A percentile compares a stretch with the other conserved stretches of the same genome.
Conservation (phyloP, 1,140 invertebrate genomes). For the Drosophila bipectinata region DNA sequence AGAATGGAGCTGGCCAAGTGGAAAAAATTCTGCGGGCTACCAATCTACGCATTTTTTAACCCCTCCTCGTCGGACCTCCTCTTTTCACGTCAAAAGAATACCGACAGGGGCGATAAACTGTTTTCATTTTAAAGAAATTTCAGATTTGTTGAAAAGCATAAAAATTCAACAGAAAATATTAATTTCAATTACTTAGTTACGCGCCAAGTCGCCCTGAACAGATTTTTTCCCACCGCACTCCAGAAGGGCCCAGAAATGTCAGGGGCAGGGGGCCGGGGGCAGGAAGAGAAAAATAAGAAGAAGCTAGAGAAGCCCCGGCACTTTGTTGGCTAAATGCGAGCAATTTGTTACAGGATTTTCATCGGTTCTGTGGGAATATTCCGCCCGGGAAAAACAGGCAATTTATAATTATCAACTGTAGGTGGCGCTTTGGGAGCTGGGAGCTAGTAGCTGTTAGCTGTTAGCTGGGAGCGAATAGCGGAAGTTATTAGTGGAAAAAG, state of each 20-base stretch:
- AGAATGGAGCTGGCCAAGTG: constrained; percentile 49
- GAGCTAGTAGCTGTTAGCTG: no score
- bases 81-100: constrained; percentile 55
- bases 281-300: background rate
- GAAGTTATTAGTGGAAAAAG: constrained; percentile 69
- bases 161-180: constrained; percentile 68
- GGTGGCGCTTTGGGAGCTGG: constrained; percentile 53
- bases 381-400: constrained; percentile 38
- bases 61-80: background rate
- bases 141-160: constrained; percentile 45
- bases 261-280: background rate
- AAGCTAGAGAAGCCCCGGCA: constrained; percentile 41
- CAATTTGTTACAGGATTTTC: constrained; percentile 76
- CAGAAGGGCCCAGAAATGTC: constrained; percentile 14
- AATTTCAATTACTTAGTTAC: constrained; percentile 75
- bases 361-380: constrained; percentile 44
- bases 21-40: constrained; percentile 71
- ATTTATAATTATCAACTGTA: constrained; percentile 71
- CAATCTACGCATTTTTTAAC: constrained; percentile 74
- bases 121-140: constrained; percentile 56
- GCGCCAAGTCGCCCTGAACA: constrained; percentile 22
- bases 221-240: constrained; percentile 22
- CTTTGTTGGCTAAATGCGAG: constrained; percentile 76
- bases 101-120: constrained; percentile 60
- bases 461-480: constrained; percentile 34